Evolutionary conservation across 2,888 invertebrate species (phyloP), one percentile per base, ranked within the genome.

Genomic region (Phragmatobia fuliginosa): DNA sequence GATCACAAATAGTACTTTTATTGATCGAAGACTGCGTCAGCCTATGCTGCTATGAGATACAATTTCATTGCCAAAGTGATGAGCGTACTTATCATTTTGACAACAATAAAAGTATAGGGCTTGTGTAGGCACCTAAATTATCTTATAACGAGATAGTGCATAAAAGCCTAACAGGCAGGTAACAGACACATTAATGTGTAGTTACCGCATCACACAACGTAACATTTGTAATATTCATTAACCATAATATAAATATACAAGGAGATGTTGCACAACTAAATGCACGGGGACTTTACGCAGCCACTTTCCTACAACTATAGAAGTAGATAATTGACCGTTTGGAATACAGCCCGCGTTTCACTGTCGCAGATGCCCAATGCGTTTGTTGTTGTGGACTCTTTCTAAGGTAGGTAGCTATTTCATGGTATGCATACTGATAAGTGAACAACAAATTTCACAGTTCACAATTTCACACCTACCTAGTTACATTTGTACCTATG

Each of bases 381-480:
- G 74, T 77, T 82, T 85, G 81, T 83, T 79, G 82, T 82, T 81
- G 83, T 83, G 82, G 78, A 79, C 77, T 86, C 86, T 83, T 85
- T 88, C 84, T 87, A 85, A 84, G 85, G 86, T 79, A 84, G 85
- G 86, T 79, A 81, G 81, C 72, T 72, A 76, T 73, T 62, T 82
- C 86, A 88, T 84, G 89, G 86, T 78, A 86, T 88, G 91, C 89
- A 91, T 91, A 87, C 87, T 82, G 82, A 87, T 80, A 85, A 84
- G 78, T 81, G 78, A 79, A 81, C 84, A 80, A 83, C 85, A 78
- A 90, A 89, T 91, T 90, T 90, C 90, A 89, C 90, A 87, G 85
- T 77, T 81, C n/a, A n/a, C n/a, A n/a, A n/a, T n/a, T n/a, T n/a
- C n/a, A 73, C 72, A 70, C 73, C 67, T 73, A 64, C 61, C 62